Percentiles rank a stretch among this genome's conserved stretches.
Conservation (phyloP, 2,797 vertebrate species). For the Platalea minor region DNA sequence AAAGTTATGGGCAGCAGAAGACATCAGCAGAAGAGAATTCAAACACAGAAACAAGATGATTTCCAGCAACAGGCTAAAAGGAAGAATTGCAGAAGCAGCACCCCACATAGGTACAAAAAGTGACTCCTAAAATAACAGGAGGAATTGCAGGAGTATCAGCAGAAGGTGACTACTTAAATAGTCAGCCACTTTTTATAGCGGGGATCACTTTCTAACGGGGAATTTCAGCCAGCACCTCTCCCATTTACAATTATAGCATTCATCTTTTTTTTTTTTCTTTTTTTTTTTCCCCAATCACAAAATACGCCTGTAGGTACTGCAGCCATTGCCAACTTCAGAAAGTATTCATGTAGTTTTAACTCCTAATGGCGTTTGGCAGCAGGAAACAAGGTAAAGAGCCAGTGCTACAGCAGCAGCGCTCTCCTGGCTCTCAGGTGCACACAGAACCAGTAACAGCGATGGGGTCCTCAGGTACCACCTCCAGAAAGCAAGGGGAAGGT, state of each 20-base stretch:
- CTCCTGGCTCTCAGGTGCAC: constrained; percentile 27
- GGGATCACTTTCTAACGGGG: not conserved
- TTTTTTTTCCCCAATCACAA: not conserved
- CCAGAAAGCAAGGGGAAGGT: not conserved
- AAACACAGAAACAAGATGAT: not conserved
- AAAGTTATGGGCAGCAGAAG: not conserved
- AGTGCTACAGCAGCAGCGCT: not conserved
- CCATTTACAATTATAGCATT: constrained; percentile 37
- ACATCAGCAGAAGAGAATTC: not conserved
- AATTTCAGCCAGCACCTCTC: constrained; percentile 6
- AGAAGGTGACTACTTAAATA: not conserved
- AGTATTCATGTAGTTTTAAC: not conserved
- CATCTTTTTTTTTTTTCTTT: not conserved
- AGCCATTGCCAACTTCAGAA: constrained; percentile 4
- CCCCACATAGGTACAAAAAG: not conserved
- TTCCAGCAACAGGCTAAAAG: not conserved
- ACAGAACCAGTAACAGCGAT: accelerated
- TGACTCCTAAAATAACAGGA: not conserved
- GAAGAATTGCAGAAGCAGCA: not conserved
- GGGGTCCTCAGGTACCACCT: not conserved
- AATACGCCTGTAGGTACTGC: constrained; percentile 2
- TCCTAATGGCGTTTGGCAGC: not conserved
- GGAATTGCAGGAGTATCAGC: not conserved
- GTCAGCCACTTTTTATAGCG: not conserved
- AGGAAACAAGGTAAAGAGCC: not conserved